Conservation (phyloP, 1,140 invertebrate species). For the Helicorthomorpha holstii region DNA sequence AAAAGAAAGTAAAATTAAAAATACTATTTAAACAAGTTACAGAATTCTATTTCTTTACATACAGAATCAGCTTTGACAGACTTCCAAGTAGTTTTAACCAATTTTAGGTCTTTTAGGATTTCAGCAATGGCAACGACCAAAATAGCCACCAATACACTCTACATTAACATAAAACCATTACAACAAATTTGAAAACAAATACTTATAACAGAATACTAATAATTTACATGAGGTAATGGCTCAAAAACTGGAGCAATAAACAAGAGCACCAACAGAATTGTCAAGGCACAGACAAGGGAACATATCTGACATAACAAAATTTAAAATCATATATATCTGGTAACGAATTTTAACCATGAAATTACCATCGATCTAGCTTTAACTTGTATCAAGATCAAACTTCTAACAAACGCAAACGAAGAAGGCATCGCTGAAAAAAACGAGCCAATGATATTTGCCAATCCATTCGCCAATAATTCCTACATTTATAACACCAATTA, state of each 20-base stretch:
- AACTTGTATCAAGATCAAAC: slow-evolving; percentile 14
- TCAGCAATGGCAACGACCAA: neutral
- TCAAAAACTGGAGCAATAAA: slow-evolving; percentile 73
- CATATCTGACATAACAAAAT: slow-evolving; percentile 39
- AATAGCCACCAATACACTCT: neutral
- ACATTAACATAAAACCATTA: neutral
- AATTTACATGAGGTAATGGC: slow-evolving; percentile 48
- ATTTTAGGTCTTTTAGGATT: neutral
- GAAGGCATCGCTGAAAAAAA: slow-evolving; percentile 20
- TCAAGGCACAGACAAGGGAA: neutral
- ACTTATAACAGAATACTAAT: neutral
- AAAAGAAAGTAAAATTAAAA: neutral
- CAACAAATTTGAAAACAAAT: neutral
- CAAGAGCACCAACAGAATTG: slow-evolving; percentile 39
- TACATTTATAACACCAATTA: slow-evolving; percentile 1
- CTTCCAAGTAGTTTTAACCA: neutral
- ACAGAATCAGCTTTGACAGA: neutral
- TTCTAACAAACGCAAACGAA: slow-evolving; percentile 16
- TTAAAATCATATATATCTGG: too few relatives aligned
- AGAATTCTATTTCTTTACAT: neutral
- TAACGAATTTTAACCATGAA: too few relatives aligned
- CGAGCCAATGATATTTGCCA: slow-evolving; percentile 15
- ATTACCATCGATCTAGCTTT: slow-evolving; percentile 14
- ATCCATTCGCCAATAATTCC: slow-evolving; percentile 15
- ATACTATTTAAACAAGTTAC: neutral